These are phyloP conservation scores for Epinotia demarniana DNA, from an alignment of 2,888 invertebrate species.

Conservation along the genomic window DNA sequence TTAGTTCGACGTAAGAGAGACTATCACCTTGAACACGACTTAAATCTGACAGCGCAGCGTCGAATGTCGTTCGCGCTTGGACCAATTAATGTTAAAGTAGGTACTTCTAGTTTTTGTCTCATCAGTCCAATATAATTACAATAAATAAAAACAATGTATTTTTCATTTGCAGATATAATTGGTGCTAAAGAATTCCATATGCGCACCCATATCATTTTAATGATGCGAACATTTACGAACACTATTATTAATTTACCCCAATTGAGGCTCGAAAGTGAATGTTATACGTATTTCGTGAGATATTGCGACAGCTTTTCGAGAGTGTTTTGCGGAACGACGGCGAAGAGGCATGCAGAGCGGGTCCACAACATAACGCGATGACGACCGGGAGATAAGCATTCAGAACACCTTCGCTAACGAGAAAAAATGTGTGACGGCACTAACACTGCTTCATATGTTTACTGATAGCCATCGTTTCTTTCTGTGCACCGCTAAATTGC, in stretches of 20 bases:
- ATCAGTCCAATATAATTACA: slow-evolving; percentile 51
- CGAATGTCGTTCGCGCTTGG: slow-evolving; percentile 80
- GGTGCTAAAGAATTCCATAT: slow-evolving; percentile 16
- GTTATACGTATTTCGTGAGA: slow-evolving; percentile 46
- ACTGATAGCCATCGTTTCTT: slow-evolving; percentile 78
- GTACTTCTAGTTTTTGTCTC: slow-evolving; percentile 65
- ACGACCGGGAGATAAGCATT: slow-evolving; percentile 74
- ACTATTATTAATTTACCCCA: slow-evolving; percentile 14
- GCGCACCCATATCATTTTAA: background rate
- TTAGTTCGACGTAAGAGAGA: slow-evolving; percentile 78
- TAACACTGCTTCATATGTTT: slow-evolving; percentile 76
- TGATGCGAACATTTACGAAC: slow-evolving; percentile 4
- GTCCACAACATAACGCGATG: slow-evolving; percentile 54
- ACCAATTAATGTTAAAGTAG: slow-evolving; percentile 75
- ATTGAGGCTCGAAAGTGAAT: slow-evolving; percentile 30
- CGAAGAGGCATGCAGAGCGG: slow-evolving; percentile 59
- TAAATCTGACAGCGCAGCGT: slow-evolving; percentile 84
- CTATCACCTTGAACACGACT: slow-evolving; percentile 83
- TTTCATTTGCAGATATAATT: slow-evolving; percentile 16
- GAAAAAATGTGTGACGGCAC: slow-evolving; percentile 73
- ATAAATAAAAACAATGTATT: slow-evolving; percentile 3
- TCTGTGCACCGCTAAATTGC: slow-evolving; percentile 83
- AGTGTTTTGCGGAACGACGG: slow-evolving; percentile 57
- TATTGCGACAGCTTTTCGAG: slow-evolving; percentile 69
- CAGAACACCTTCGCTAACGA: slow-evolving; percentile 74